Conservation (phyloP, 2,113 vertebrate genomes). For the Myrmecobius fasciatus region DNA sequence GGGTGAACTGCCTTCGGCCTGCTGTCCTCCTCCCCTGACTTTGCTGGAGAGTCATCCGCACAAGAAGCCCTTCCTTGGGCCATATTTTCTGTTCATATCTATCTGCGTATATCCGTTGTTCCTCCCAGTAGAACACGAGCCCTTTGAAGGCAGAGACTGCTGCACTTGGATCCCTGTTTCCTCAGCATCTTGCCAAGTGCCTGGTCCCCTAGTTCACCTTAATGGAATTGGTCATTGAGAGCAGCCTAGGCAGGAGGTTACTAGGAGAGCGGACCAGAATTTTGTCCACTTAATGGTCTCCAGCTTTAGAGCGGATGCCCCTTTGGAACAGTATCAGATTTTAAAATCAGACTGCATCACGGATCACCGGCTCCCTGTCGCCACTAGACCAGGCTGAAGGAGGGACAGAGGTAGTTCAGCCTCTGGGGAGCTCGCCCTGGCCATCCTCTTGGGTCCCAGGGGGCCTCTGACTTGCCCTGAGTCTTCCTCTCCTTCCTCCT, state of each 20-base stretch:
- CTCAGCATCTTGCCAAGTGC: too few species aligned
- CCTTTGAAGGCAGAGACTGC: not conserved
- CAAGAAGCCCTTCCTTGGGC: not conserved
- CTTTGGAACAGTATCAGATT: not conserved
- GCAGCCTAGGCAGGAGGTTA: fast-evolving
- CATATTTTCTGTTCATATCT: not conserved
- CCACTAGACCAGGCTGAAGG: not conserved
- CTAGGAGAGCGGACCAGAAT: not conserved
- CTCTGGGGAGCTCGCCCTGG: not conserved
- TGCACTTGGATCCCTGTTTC: not conserved
- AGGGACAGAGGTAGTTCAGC: not conserved
- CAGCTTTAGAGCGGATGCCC: not conserved
- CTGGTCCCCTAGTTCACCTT: not conserved
- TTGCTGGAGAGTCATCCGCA: not conserved
- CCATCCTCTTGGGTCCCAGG: not conserved
- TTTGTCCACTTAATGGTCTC: not conserved
- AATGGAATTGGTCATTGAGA: not conserved
- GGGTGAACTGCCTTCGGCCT: not conserved
- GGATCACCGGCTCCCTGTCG: not conserved
- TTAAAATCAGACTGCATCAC: not conserved
- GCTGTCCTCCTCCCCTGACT: not conserved
- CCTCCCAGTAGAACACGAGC: too few species aligned
- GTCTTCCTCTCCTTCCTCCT: not conserved
- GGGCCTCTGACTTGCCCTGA: not conserved
- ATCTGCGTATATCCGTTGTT: too few species aligned